Percentiles rank a stretch among this genome's conserved stretches.
These are phyloP conservation scores for Callorhinus ursinus DNA, from an alignment of 2,113 vertebrate genomes.

Conservation along the genomic window DNA sequence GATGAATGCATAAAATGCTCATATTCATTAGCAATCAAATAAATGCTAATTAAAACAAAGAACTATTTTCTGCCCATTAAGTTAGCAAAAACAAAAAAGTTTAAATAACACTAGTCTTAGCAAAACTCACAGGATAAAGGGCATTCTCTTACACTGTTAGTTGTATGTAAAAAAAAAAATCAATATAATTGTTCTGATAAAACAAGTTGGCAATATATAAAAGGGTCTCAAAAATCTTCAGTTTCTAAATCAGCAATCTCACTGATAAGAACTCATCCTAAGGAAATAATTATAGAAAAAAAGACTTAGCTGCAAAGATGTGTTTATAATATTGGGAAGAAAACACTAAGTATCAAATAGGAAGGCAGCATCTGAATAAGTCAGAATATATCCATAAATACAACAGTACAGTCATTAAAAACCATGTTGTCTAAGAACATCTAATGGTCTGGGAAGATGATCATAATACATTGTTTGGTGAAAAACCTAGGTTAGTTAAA, in stretches of 20 bases:
- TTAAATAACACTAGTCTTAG: not conserved
- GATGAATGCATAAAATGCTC: not conserved
- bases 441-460: slow-evolving; percentile 15
- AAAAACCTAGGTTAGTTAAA: not conserved
- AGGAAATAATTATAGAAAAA: not conserved
- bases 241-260: not conserved
- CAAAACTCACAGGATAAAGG: not conserved
- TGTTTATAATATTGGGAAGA: not conserved
- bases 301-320: not conserved
- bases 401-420: not conserved
- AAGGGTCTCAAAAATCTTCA: not conserved
- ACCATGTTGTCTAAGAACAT: not conserved
- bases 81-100: not conserved
- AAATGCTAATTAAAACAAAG: slow-evolving; percentile 20
- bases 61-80: not conserved
- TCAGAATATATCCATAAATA: not conserved
- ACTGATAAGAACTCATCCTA: not conserved
- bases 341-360: not conserved
- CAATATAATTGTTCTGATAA: not conserved
- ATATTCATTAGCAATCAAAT: not conserved
- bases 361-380: not conserved
- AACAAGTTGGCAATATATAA: not conserved
- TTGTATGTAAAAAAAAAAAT: not conserved
- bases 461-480: not conserved
- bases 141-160: not conserved